A percentile compares a stretch with the other conserved stretches of the same genome.
Evolutionary conservation across 30 jellyfish, hydroid and myxozoan genomes (phyloP).

Genomic region (Aurelia coerulea): DNA sequence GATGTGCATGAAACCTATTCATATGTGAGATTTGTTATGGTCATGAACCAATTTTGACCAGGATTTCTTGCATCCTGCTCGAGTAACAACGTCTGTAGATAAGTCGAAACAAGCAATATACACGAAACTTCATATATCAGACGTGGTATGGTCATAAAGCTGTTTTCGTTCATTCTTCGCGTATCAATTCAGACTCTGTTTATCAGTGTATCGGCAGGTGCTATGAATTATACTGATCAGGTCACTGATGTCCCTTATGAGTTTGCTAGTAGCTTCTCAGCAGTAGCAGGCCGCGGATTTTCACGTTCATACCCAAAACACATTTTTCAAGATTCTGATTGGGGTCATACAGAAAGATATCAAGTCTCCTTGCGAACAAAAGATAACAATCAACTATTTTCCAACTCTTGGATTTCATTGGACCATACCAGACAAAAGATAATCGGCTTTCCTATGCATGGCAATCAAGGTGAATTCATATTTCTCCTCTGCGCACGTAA

Average conservation of each 20-base stretch:
- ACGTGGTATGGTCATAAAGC: constrained; percentile 32
- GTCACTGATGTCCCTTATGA: not conserved
- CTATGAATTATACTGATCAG: too few species aligned
- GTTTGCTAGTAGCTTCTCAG: constrained; percentile 37
- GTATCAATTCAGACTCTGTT: too few species aligned
- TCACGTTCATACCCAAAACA: constrained; percentile 37
- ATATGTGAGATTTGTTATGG: too few species aligned
- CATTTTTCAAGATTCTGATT: constrained; percentile 25
- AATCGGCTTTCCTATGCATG: constrained; percentile 81
- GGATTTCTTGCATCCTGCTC: too few species aligned
- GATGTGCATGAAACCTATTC: not conserved
- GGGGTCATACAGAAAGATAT: constrained; percentile 29
- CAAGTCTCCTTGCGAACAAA: constrained; percentile 62
- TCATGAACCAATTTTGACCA: too few species aligned
- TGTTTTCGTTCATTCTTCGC: not conserved
- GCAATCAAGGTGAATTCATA: constrained; percentile 63
- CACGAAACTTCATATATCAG: too few species aligned
- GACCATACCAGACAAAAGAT: constrained; percentile 45
- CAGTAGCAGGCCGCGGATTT: constrained; percentile 56
- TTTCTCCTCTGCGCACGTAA: constrained; percentile 64
- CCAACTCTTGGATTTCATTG: constrained; percentile 73
- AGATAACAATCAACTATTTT: constrained; percentile 46
- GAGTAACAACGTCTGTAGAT: too few species aligned
- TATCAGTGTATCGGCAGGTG: too few species aligned
- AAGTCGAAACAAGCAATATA: too few species aligned